Evolutionary conservation across 2,888 invertebrate genomes (phyloP).

Genomic region (Agelastica alni): DNA sequence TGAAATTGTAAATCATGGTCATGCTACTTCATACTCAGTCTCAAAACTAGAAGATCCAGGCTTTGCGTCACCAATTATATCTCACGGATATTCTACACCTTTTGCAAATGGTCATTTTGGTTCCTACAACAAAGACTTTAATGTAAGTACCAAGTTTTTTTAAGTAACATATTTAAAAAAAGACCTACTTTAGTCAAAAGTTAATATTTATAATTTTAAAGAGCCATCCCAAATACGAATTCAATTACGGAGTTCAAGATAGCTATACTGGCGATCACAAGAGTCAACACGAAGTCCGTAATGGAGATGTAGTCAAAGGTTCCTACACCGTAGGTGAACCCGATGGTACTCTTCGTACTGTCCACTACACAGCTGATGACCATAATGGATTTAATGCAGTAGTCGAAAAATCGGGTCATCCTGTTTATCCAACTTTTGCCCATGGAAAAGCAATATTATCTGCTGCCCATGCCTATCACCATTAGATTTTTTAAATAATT

Average conservation of each 20-base stretch:
- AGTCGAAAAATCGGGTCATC: conserved; percentile 58
- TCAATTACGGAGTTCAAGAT: conserved; percentile 62
- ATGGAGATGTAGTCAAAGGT: conserved; percentile 66
- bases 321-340: conserved; percentile 67
- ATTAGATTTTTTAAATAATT: too few species aligned
- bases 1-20: conserved; percentile 26
- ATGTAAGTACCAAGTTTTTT: conserved; percentile 30
- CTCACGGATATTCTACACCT: conserved; percentile 6
- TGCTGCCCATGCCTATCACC: background rate
- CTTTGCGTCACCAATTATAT: background rate
- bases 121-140: conserved; percentile 37
- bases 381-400: conserved; percentile 66
- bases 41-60: background rate
- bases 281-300: conserved; percentile 59
- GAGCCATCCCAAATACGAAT: conserved; percentile 59
- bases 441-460: background rate
- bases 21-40: conserved; percentile 12
- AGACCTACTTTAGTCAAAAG: conserved; percentile 10
- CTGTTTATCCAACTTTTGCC: conserved; percentile 39
- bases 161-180: too few species aligned
- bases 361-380: conserved; percentile 66
- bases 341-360: conserved; percentile 66
- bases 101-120: conserved; percentile 16
- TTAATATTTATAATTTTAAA: conserved; percentile 59
- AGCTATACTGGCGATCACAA: conserved; percentile 61